Percentiles rank a stretch among this genome's conserved stretches.
These are phyloP conservation scores for Phylloscopus trochilus DNA, from an alignment of 2,113 vertebrate species.

Conservation along the genomic window DNA sequence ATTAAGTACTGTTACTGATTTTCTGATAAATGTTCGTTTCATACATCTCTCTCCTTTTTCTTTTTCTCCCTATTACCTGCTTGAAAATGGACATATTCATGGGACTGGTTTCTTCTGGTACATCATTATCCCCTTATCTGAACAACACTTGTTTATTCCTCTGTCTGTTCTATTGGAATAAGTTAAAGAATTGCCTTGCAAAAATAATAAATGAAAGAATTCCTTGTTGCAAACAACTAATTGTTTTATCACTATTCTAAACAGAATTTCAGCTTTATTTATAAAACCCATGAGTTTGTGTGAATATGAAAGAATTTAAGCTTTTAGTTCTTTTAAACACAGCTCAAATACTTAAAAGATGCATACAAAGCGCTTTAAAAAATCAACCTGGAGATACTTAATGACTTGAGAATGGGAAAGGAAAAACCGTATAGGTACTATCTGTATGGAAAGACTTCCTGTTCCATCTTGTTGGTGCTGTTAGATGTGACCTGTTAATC, in stretches of 20 bases:
- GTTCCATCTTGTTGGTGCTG: not conserved
- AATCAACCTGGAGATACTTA: not conserved
- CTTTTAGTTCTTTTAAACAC: not conserved
- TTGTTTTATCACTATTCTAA: not conserved
- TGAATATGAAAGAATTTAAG: not conserved
- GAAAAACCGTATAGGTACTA: not conserved
- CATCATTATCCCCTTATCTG: not conserved
- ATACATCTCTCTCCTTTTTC: not conserved
- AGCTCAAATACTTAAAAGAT: not conserved
- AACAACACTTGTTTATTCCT: not conserved
- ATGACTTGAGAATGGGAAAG: not conserved
- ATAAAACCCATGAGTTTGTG: not conserved
- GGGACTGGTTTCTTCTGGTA: not conserved
- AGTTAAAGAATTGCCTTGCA: not conserved
- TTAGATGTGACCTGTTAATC: not conserved
- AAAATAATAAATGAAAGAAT: not conserved
- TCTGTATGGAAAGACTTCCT: not conserved
- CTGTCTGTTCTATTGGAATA: not conserved
- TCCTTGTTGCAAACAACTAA: fast-evolving
- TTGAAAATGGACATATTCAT: not conserved
- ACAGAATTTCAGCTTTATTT: not conserved
- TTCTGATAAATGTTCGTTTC: not conserved
- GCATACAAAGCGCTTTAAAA: not conserved
- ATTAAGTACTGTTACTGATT: not conserved
- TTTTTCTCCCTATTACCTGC: too few species aligned